phyloP scores from a whole-genome alignment of 2,113 vertebrate species.

The Sebastes fasciatus region DNA sequence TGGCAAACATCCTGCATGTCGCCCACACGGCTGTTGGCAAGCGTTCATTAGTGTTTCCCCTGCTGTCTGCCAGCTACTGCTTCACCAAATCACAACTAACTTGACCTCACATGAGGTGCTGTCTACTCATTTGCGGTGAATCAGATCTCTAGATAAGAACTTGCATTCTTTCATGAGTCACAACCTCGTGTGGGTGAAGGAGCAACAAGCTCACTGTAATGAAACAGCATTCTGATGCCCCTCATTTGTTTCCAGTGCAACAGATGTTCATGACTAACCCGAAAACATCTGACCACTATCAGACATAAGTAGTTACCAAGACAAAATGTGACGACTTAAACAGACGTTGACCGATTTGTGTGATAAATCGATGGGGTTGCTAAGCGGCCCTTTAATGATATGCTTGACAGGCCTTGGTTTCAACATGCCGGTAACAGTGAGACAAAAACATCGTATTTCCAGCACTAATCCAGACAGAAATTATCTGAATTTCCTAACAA shows the following conservation, averaged over 20 bases:
- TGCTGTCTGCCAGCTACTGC: conserved; percentile 8
- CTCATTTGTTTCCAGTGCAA: conserved; percentile 31
- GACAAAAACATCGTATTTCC: conserved; percentile 52
- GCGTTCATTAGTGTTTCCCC: conserved; percentile 30
- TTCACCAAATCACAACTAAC: conserved; percentile 30
- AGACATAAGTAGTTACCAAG: conserved; percentile 21
- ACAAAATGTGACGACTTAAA: conserved; percentile 23
- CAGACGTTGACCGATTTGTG: conserved; percentile 37
- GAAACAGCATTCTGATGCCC: conserved; percentile 22
- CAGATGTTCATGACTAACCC: conserved; percentile 37
- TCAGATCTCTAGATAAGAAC: conserved; percentile 2
- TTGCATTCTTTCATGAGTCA: conserved; percentile 31
- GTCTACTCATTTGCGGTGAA: background rate
- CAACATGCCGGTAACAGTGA: conserved; percentile 38
- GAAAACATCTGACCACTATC: conserved; percentile 53
- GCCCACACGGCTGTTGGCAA: conserved; percentile 20
- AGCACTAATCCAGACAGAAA: conserved; percentile 38
- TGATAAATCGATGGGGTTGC: conserved; percentile 24
- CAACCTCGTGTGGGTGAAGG: background rate
- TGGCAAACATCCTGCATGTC: conserved; percentile 9
- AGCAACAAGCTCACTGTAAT: background rate
- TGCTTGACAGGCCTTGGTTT: conserved; percentile 55
- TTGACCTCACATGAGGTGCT: background rate
- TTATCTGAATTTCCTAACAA: conserved; percentile 55
- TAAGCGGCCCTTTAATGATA: conserved; percentile 50